A percentile compares a stretch with the other conserved stretches of the same genome.
These are phyloP conservation scores for Prunella strophiata DNA, from an alignment of 2,797 vertebrate genomes.

Conservation along the genomic window DNA sequence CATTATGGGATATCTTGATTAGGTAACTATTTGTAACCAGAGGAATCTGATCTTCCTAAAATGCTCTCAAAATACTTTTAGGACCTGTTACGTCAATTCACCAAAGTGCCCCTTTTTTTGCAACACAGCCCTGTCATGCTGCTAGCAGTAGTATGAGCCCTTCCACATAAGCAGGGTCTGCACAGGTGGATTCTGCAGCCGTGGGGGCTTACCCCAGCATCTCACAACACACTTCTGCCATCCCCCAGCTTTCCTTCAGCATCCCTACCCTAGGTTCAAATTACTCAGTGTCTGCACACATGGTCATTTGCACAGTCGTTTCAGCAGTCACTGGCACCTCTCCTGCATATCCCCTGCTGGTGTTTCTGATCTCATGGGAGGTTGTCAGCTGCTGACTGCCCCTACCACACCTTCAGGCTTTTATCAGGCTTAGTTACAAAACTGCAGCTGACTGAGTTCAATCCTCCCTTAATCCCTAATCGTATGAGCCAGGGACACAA, in stretches of 20 bases:
- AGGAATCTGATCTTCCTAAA: not conserved
- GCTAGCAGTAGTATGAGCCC: rapidly evolving
- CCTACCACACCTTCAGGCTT: not conserved
- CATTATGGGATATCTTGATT: not conserved
- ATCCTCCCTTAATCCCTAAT: not conserved
- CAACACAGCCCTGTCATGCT: not conserved
- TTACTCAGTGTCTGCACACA: rapidly evolving
- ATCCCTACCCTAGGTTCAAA: not conserved
- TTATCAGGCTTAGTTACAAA: not conserved
- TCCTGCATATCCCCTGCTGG: not conserved
- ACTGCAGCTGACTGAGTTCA: not conserved
- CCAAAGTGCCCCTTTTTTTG: not conserved
- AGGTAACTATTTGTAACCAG: not conserved
- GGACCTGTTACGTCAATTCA: not conserved
- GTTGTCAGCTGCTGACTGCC: not conserved
- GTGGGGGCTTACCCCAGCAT: not conserved
- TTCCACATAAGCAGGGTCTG: not conserved
- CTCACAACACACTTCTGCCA: rapidly evolving
- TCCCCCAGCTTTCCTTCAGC: not conserved
- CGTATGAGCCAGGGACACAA: not conserved
- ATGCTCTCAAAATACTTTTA: not conserved
- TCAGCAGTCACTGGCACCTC: not conserved
- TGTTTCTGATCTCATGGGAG: not conserved
- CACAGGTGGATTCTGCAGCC: not conserved
- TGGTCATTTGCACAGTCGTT: not conserved